Conservation (phyloP, 2,113 vertebrate genomes). For the Barnardius zonarius region DNA sequence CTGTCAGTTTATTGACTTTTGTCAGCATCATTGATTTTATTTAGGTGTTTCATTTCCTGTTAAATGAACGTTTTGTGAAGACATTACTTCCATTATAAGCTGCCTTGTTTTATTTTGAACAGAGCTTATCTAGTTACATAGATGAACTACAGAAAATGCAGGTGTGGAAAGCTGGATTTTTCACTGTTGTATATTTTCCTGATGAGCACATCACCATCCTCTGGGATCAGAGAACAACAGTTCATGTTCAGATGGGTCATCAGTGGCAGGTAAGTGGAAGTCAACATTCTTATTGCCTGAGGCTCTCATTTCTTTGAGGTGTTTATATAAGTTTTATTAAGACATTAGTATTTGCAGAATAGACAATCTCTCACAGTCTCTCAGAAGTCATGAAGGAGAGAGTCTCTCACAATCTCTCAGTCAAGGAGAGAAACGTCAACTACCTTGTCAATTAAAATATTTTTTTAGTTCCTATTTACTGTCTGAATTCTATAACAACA, state of each 20-base stretch:
- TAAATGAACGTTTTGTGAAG: not conserved
- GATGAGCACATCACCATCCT: constrained; percentile 85
- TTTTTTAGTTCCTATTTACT: not conserved
- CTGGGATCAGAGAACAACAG: constrained; percentile 93
- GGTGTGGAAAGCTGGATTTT: constrained; percentile 89
- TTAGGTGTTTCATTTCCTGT: not conserved
- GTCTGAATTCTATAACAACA: not conserved
- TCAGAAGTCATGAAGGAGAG: not conserved
- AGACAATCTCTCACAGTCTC: not conserved
- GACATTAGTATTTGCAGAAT: not conserved
- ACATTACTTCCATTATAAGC: not conserved
- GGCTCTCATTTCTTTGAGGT: not conserved
- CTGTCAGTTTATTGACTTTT: not conserved
- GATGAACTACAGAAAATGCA: constrained; percentile 79
- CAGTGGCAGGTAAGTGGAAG: constrained; percentile 85
- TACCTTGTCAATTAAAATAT: not conserved
- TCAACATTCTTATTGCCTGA: not conserved
- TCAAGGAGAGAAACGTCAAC: not conserved
- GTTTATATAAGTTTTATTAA: not conserved
- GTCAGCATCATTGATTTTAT: rapidly evolving
- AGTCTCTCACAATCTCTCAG: not conserved
- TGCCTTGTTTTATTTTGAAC: constrained; percentile 8
- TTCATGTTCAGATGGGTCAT: constrained; percentile 91
- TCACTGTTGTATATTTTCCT: constrained; percentile 87
- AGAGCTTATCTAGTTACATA: constrained; percentile 86